A percentile compares a stretch with the other conserved stretches of the same genome.
Evolutionary conservation across 2,113 vertebrate genomes (phyloP).

Genomic region (Ellobius talpinus): DNA sequence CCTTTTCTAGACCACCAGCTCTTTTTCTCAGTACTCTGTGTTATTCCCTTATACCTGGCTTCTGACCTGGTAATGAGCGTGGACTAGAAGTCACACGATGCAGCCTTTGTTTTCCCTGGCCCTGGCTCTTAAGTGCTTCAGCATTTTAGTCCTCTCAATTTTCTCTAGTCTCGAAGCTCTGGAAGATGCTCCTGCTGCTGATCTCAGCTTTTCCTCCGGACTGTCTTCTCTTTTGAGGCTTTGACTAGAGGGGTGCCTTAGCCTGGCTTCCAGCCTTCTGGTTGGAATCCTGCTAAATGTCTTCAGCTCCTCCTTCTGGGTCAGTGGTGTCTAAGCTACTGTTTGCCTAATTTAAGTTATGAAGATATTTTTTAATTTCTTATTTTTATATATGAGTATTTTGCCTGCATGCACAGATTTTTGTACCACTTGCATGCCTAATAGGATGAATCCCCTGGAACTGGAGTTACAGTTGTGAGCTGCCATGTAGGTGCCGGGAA

Average conservation of each 20-base stretch:
- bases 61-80: background rate
- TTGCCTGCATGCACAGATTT: background rate
- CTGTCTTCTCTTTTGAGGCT: background rate
- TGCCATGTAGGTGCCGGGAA: background rate
- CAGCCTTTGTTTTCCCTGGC: background rate
- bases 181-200: background rate
- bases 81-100: background rate
- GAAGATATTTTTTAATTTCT: background rate
- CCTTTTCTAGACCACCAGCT: background rate
- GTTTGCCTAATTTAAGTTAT: background rate
- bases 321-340: background rate
- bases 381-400: background rate
- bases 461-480: background rate
- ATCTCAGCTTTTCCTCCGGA: background rate
- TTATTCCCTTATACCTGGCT: background rate
- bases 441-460: background rate
- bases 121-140: background rate
- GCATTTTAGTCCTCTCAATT: background rate
- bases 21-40: background rate
- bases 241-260: background rate
- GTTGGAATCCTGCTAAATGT: background rate
- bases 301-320: constrained; percentile 38
- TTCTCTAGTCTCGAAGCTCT: background rate
- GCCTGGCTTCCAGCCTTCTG: background rate
- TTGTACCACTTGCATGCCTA: background rate